Conservation (phyloP, 92 coral and sea anemone species). For the Actinostola sp. region DNA sequence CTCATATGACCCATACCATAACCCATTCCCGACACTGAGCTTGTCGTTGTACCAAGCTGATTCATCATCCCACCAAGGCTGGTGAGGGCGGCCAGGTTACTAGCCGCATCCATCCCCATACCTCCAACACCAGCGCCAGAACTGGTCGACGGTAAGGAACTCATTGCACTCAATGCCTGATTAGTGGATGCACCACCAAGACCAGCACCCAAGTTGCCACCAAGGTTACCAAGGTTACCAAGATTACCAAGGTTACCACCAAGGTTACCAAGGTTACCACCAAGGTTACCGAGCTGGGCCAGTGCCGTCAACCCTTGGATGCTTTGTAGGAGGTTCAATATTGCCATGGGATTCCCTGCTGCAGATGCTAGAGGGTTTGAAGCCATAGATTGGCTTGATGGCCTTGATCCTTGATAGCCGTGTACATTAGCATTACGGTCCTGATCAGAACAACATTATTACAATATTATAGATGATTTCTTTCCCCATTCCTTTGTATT, state of each 20-base stretch:
- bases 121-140: constrained; percentile 8
- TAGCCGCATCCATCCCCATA: constrained; percentile 1
- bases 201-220: constrained; percentile 1
- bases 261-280: constrained; percentile 32
- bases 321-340: constrained; percentile 85
- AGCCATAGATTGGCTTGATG: constrained; percentile 38
- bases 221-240: constrained; percentile 14
- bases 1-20: constrained; percentile 11
- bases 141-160: not conserved
- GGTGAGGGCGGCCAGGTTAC: constrained; percentile 28
- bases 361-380: constrained; percentile 47
- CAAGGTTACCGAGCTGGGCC: constrained; percentile 53
- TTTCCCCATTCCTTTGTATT: no score
- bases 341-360: constrained; percentile 75
- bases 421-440: constrained; percentile 21
- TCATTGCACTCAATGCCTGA: constrained; percentile 9
- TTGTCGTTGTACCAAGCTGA: constrained; percentile 11
- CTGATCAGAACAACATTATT: not conserved
- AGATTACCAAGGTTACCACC: constrained; percentile 20
- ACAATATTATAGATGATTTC: no score
- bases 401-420: constrained; percentile 55
- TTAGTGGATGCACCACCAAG: not conserved
- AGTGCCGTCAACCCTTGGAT: constrained; percentile 64
- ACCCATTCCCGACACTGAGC: constrained; percentile 3
- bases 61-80: constrained; percentile 39